Conservation (phyloP, 2,113 vertebrate genomes). For the Gobius niger region DNA sequence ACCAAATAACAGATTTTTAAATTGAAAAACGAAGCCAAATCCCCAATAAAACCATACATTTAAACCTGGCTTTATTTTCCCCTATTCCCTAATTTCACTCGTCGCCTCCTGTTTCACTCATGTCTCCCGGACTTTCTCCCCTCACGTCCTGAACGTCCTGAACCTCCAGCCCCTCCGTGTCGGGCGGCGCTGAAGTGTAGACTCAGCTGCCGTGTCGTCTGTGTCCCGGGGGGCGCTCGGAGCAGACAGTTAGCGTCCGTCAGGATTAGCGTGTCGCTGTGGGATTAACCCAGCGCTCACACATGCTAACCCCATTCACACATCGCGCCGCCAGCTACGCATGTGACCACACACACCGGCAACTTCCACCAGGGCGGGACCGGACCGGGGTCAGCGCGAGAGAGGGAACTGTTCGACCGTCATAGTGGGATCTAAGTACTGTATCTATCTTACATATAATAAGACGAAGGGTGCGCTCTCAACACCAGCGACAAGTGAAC, state of each 20-base stretch:
- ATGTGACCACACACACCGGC: conserved; percentile 2
- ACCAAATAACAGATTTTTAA: too few species aligned
- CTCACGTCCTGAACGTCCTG: neutral
- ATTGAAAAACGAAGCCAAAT: too few species aligned
- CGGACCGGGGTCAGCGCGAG: too few species aligned
- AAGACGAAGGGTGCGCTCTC: too few species aligned
- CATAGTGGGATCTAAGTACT: neutral
- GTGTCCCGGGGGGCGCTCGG: neutral
- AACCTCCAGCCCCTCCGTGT: conserved; percentile 2
- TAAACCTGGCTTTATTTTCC: too few species aligned
- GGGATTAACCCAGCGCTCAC: conserved; percentile 29
- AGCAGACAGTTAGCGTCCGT: conserved; percentile 45
- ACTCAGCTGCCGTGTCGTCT: conserved; percentile 37
- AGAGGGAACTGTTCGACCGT: neutral
- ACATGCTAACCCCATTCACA: neutral
- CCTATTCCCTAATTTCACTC: too few species aligned
- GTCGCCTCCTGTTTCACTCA: too few species aligned
- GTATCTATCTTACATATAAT: too few species aligned
- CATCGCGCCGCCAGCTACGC: conserved; percentile 6
- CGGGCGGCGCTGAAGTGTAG: conserved; percentile 12
- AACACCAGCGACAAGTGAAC: too few species aligned
- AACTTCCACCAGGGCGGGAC: neutral
- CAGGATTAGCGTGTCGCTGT: conserved; percentile 50
- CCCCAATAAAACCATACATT: too few species aligned
- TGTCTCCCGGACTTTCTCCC: neutral